Evolutionary conservation across 2,113 vertebrate species (phyloP).

Genomic region (Larimichthys crocea): DNA sequence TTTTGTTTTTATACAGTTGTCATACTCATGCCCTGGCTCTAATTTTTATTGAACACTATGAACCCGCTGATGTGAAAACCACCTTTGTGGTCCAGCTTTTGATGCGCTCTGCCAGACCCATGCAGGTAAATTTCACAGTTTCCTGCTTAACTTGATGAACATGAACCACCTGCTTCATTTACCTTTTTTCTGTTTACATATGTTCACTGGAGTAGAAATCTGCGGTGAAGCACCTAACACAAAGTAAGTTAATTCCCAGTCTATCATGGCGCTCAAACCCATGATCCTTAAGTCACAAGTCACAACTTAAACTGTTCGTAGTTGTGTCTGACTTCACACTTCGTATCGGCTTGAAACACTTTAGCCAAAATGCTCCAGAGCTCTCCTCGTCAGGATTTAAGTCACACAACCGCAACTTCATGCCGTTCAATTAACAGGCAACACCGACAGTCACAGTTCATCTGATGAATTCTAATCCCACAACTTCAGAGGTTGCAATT

Average conservation of each 20-base stretch:
- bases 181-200: constrained; percentile 20
- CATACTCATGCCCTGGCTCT: neutral
- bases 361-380: neutral
- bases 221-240: neutral
- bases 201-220: neutral
- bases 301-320: neutral
- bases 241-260: constrained; percentile 15
- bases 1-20: neutral
- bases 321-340: constrained; percentile 24
- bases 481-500: constrained; percentile 74
- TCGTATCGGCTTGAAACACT: constrained; percentile 11
- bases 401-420: constrained; percentile 48
- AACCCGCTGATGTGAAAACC: neutral
- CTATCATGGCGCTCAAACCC: constrained; percentile 8
- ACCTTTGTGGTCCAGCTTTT: constrained; percentile 8
- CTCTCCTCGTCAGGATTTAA: constrained; percentile 54
- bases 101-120: neutral
- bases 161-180: constrained; percentile 11
- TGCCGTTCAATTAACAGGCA: constrained; percentile 56
- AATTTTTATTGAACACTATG: neutral
- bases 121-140: constrained; percentile 1
- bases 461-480: constrained; percentile 71
- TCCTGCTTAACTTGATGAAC: constrained; percentile 24
- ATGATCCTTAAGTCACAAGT: constrained; percentile 31
- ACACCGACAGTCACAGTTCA: constrained; percentile 59